Percentiles rank a stretch among this genome's conserved stretches.
phyloP scores from a whole-genome alignment of 2,888 invertebrate genomes.

The Cerastis rubricosa region DNA sequence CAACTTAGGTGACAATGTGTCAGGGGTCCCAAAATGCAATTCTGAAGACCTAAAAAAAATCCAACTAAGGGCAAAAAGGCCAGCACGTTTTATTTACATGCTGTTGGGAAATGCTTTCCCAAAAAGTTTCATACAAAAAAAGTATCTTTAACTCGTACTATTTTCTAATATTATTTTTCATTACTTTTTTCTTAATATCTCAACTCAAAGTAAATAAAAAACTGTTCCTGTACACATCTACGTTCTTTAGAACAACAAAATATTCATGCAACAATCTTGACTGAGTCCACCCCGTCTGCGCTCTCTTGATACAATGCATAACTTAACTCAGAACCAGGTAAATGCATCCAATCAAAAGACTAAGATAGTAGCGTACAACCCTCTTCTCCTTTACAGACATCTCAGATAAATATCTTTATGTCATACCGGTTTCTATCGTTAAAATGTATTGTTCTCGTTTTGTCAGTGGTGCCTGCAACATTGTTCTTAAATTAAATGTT shows the following conservation, averaged over 20 bases:
- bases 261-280: slow-evolving; percentile 61
- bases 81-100: no score
- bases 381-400: slow-evolving; percentile 37
- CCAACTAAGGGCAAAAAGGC: not conserved
- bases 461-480: slow-evolving; percentile 32
- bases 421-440: slow-evolving; percentile 54
- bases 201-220: slow-evolving; percentile 18
- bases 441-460: slow-evolving; percentile 58
- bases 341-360: slow-evolving; percentile 66
- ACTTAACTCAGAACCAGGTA: slow-evolving; percentile 56
- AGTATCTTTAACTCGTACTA: not conserved
- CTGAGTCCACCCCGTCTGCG: slow-evolving; percentile 16
- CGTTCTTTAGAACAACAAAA: slow-evolving; percentile 38
- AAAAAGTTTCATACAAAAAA: not conserved
- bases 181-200: not conserved
- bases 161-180: not conserved
- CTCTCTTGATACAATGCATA: slow-evolving; percentile 56
- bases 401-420: slow-evolving; percentile 61
- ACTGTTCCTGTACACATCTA: not conserved
- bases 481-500: slow-evolving; percentile 44
- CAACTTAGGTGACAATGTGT: not conserved
- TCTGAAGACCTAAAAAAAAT: not conserved
- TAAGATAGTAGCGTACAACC: slow-evolving; percentile 49
- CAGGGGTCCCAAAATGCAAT: not conserved
- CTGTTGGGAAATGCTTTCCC: not conserved